phyloP scores from a whole-genome alignment of 2,797 vertebrate species.

The Picus viridis region DNA sequence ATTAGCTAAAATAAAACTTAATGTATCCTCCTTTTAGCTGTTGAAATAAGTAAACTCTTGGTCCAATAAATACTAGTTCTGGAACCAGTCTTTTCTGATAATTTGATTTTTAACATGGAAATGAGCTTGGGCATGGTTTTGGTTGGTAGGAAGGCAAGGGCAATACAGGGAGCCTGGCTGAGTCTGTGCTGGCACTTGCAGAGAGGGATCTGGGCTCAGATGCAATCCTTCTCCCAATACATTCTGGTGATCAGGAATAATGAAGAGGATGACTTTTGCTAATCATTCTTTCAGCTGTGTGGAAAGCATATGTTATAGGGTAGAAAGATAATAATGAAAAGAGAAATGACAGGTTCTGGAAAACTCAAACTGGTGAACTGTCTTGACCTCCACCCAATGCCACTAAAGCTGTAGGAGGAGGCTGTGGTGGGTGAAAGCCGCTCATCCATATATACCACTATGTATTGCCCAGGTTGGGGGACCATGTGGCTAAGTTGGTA shows the following conservation, averaged over 20 bases:
- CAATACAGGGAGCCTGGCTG: neutral
- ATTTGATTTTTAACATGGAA: neutral
- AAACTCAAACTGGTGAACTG: neutral
- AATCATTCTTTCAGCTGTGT: neutral
- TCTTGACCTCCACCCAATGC: neutral
- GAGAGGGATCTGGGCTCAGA: neutral
- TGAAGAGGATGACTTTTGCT: neutral
- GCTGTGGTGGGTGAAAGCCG: neutral
- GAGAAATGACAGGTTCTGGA: neutral
- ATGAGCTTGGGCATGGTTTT: neutral
- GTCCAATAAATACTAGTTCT: neutral
- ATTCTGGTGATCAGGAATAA: neutral
- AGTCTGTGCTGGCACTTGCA: neutral
- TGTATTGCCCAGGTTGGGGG: neutral
- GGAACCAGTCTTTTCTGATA: neutral
- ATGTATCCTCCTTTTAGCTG: neutral
- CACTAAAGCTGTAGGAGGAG: neutral
- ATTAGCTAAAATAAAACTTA: neutral
- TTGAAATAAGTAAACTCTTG: neutral
- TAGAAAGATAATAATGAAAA: neutral
- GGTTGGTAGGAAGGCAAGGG: neutral
- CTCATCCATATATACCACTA: fast-evolving
- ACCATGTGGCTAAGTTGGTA: too few relatives aligned
- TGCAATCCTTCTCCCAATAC: neutral
- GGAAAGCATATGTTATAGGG: neutral